Base-by-base conservation (phyloP, 2,888 invertebrate genomes). In the Monopis laevigella region DNA sequence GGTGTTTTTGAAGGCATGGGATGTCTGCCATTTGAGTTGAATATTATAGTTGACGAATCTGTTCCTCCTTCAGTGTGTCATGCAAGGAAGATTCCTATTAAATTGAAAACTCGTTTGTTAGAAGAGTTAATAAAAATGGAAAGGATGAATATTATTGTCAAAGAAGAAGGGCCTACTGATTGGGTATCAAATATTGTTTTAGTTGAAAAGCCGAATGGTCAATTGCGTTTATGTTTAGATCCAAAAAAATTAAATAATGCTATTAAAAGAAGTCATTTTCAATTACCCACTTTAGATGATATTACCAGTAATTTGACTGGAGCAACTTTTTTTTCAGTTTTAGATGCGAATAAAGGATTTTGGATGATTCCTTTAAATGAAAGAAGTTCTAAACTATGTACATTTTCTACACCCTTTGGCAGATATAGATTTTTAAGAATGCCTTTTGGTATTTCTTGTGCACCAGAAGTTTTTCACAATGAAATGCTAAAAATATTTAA, bases 401-500 rank as follows among this genome's bases (percentile, higher is more conserved):
- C 35, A 3, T 41, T 41, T 24, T 8, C 34, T 2, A 41, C 41
- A 13, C 41, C 41, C 2, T 41, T 34, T 13, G 35, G 41, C 3
- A 21, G 41, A 1, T 41, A 13, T 16, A 18, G 26, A 21, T 41
- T 35, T 35, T 17, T 35, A 34, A 26, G 41, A 14, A 2, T 41
- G 10, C 41, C 41, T 10, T 41, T 41, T 17, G 34, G 41, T 8
- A 21, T 41, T 3, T 8, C 6, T 10, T 14, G 34, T 8, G 41
- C 41, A 16, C 18, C 41, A 34, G 43, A 47, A 38, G 36, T 47
- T 4, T 44, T 47, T 42, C 45, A 47, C 17, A 40, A 44, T 13
- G 43, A 41, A 35, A 47, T 47, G 45, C 16, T 11, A 8, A 48
- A 46, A 42, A 43, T 45, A 16, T 47, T 47, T 35, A 26, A 19